Evolutionary conservation across 64 coral and sea anemone species (phyloP), one percentile per base, ranked within the genome.

Genomic region (Montipora cactus): DNA sequence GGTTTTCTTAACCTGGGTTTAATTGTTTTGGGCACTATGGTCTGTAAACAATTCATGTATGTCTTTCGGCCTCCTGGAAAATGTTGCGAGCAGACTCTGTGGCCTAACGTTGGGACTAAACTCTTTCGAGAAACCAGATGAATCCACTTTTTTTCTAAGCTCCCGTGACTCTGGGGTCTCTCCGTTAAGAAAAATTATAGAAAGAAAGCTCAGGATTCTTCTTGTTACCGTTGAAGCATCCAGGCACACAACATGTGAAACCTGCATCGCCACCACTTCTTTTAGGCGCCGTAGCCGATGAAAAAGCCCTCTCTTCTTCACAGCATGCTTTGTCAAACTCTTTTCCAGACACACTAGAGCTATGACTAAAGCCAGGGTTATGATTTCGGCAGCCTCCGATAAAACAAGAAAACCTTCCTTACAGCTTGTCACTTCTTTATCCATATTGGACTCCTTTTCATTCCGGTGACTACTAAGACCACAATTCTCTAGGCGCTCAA

Each of bases 241-340:
- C 47, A 78, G 87, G 93, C n/a, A 95, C 81, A 50, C 88, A 95
- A 50, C 80, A 95, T 13, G 88, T 86, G 77, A 89, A 90, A 52
- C 93, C 88, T n/a, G 74, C 81, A 51, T 68, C 14, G 18, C 66
- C 66, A 16, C 66, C 66, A 37, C 66, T 61, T 21, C 0, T 28
- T 83, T 21, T 80, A 10, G 78, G 55, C 20, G 19, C 47, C 21
- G 37, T 80, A 15, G 55, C 19, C 37, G 78, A 52, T 52, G 9
- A 80, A 80, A 52, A 52, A 57, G 37, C 37, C 1, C 14, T 48
- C 16, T 80, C 45, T 52, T 80, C 47, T n/a, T n/a, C 55, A 80
- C 7, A 23, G 10, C 49, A 44, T 62, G 51, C 14, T 48, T 64
- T 83, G 64, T 55, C 64, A 12, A 83, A 61, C 80, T n/a, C 49